Percentiles rank a stretch among this genome's conserved stretches.
Evolutionary conservation across 1,140 invertebrate species (phyloP).

Genomic region (Bombus confusus): DNA sequence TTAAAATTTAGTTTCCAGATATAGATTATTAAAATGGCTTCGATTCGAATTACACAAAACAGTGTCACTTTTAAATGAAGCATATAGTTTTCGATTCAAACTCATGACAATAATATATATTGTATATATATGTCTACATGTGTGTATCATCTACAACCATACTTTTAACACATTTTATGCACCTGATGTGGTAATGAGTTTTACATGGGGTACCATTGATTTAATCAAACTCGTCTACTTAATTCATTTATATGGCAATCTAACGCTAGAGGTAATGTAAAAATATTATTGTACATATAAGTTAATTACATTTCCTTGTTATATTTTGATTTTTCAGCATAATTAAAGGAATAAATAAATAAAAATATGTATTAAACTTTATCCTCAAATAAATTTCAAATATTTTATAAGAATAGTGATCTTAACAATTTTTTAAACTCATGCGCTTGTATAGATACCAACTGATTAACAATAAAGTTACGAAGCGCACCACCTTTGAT

Average conservation of each 20-base stretch:
- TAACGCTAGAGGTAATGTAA: conserved; percentile 13
- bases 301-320: not conserved
- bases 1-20: conserved; percentile 29
- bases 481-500: not conserved
- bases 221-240: conserved; percentile 21
- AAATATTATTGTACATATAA: not conserved
- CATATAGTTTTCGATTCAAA: conserved; percentile 19
- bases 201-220: not conserved
- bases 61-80: conserved; percentile 8
- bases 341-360: not conserved
- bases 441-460: conserved; percentile 2
- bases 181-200: not conserved
- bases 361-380: not conserved
- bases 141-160: not conserved
- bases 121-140: conserved; percentile 19
- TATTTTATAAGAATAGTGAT: not conserved
- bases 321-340: conserved; percentile 18
- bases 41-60: conserved; percentile 16
- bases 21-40: conserved; percentile 1
- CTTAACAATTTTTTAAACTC: conserved; percentile 17
- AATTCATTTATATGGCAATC: conserved; percentile 8
- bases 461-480: conserved; percentile 19
- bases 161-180: not conserved
- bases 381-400: not conserved
- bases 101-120: conserved; percentile 10